Percentiles rank a stretch among this genome's conserved stretches.
These are phyloP conservation scores for Coracias cyanogaster DNA, from an alignment of 2,797 vertebrate genomes.

Conservation along the genomic window DNA sequence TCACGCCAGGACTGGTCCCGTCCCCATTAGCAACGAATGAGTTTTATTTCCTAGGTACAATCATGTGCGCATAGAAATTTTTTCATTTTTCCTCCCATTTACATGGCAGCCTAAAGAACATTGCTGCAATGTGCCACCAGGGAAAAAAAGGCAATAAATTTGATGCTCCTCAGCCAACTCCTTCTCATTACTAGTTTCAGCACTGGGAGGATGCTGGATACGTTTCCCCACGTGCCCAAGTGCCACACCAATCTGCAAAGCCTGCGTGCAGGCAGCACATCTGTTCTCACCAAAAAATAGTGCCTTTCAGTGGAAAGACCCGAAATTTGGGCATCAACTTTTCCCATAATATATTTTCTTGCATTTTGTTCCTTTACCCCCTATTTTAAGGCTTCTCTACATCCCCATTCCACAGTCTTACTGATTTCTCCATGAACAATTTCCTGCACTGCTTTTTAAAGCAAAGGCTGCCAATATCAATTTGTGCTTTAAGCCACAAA, in stretches of 20 bases:
- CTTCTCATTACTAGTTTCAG: not conserved
- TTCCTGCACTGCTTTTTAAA: not conserved
- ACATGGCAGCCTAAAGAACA: not conserved
- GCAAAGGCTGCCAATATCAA: not conserved
- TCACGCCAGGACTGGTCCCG: not conserved
- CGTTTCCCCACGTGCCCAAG: accelerated
- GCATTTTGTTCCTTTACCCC: not conserved
- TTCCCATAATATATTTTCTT: not conserved
- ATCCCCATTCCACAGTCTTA: not conserved
- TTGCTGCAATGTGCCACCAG: not conserved
- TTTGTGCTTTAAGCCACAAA: not conserved
- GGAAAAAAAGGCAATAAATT: not conserved
- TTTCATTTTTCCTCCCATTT: not conserved
- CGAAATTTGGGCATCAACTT: not conserved
- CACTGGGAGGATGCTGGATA: not conserved
- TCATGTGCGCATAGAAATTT: not conserved
- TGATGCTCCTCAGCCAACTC: not conserved
- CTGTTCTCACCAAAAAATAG: not conserved
- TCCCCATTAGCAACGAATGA: not conserved
- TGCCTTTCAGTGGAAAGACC: not conserved
- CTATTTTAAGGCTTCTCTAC: not conserved
- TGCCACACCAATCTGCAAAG: not conserved
- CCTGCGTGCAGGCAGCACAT: not conserved
- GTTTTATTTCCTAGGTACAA: not conserved
- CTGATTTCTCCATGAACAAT: accelerated